Evolutionary conservation across 1,140 invertebrate species (phyloP), one percentile per base, ranked within the genome.

Genomic region (Akabosia matsudoensis): DNA sequence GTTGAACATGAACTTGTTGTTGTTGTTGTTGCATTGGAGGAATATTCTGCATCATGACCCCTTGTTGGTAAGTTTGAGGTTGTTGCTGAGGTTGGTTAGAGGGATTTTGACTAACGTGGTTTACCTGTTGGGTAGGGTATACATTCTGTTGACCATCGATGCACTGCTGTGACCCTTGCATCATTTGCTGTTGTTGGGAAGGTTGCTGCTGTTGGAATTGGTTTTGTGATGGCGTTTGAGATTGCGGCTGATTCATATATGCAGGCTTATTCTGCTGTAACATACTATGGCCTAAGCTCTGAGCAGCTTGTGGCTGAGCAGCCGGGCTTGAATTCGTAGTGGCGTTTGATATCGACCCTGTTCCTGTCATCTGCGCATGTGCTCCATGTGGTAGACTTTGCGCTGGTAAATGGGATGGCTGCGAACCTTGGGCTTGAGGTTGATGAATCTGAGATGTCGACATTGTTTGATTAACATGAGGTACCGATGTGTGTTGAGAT

Each of bases 371-470:
- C 26, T 73, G 70, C 64, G 74, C 70, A 45, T 45, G 61, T 3
- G 78, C 67, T 13, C 76, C 76, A 37, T 78, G 76, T 3, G 76
- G 76, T 73, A 78, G 64, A 73, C 76, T 78, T 56, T 87, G 86
- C 81, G 83, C 85, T 70, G 85, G 84, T 82, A 87, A 83, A 82
- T 86, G 86, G 76, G 86, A 85, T 24, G 87, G 83, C 77, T 87
- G 86, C 16, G 85, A 83, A 76, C 86, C 86, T 73, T 86, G 85
- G 22, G 84, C 79, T 33, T 77, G 77, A 73, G 83, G 82, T 71
- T 72, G 77, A 28, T 78, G 74, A 30, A 77, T 76, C 73, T 79
- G 79, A 71, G 82, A 81, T 51, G 80, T 77, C 67, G 70, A 64
- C 28, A 78, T 54, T 56, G 76, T 28, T 51, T 77, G 76, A 51